These are phyloP conservation scores for Cossypha niveicapilla DNA, from an alignment of 2,797 vertebrate genomes.

Conservation along the genomic window DNA sequence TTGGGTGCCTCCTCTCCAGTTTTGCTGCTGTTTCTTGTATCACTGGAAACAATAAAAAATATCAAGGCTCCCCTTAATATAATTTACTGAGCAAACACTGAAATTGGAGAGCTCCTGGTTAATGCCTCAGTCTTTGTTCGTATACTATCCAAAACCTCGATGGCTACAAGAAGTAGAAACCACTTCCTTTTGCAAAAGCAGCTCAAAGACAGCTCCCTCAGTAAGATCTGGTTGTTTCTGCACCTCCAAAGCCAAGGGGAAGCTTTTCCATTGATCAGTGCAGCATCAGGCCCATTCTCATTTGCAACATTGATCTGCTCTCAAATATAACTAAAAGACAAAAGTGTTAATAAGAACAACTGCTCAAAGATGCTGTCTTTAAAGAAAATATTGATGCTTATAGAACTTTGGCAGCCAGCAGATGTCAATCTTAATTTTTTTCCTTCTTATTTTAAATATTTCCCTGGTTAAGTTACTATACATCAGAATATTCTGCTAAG, in stretches of 20 bases:
- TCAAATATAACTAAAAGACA: slow-evolving; percentile 70
- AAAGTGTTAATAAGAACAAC: slow-evolving; percentile 69
- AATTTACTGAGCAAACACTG: neutral
- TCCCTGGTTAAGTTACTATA: slow-evolving; percentile 71
- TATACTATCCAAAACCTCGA: neutral
- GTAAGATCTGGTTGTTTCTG: neutral
- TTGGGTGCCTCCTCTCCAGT: neutral
- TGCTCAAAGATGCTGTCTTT: slow-evolving; percentile 78
- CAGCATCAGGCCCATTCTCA: slow-evolving; percentile 53
- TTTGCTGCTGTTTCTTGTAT: neutral
- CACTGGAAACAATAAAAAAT: neutral
- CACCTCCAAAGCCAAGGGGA: neutral
- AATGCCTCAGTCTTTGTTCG: neutral
- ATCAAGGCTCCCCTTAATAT: neutral
- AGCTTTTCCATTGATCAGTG: slow-evolving; percentile 41
- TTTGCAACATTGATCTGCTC: slow-evolving; percentile 58
- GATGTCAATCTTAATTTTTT: slow-evolving; percentile 69
- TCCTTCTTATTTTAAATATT: slow-evolving; percentile 70
- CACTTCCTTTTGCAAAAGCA: neutral
- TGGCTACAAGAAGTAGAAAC: neutral
- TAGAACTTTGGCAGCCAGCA: slow-evolving; percentile 70
- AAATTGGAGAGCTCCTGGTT: neutral
- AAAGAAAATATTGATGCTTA: slow-evolving; percentile 78
- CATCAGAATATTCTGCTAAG: slow-evolving; percentile 70
- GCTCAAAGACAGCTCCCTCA: neutral